These are phyloP conservation scores for Haemorhous mexicanus DNA, from an alignment of 2,113 vertebrate species.

Conservation along the genomic window DNA sequence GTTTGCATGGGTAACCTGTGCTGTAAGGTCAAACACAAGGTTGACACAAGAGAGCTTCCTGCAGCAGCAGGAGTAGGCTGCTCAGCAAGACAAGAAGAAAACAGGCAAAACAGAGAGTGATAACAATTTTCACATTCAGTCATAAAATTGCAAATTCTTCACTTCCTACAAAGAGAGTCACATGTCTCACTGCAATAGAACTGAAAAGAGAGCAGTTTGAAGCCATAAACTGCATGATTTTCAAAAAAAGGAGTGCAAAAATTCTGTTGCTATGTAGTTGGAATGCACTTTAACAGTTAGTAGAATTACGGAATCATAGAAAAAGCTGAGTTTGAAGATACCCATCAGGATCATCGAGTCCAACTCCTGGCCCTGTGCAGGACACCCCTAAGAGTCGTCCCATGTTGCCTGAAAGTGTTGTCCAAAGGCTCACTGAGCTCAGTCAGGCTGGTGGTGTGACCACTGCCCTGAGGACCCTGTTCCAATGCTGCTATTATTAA, in stretches of 20 bases:
- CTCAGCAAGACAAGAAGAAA: not conserved
- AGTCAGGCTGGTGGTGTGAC: not conserved
- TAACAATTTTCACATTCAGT: not conserved
- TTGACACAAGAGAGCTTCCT: not conserved
- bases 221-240: not conserved
- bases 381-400: not conserved
- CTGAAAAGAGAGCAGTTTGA: not conserved
- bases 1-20: not conserved
- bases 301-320: not conserved
- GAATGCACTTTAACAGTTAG: not conserved
- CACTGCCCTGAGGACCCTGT: not conserved
- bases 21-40: not conserved
- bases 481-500: not conserved
- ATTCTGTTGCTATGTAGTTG: not conserved
- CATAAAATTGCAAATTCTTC: not conserved
- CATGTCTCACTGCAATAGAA: not conserved
- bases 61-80: not conserved
- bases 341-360: not conserved
- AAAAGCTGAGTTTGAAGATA: not conserved
- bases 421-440: not conserved
- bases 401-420: not conserved
- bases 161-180: not conserved
- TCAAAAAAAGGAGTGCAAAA: not conserved
- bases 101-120: not conserved
- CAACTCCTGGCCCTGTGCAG: not conserved